These are phyloP conservation scores for Psittacula cyanocephala DNA, from an alignment of 2,113 vertebrate genomes.

Conservation along the genomic window DNA sequence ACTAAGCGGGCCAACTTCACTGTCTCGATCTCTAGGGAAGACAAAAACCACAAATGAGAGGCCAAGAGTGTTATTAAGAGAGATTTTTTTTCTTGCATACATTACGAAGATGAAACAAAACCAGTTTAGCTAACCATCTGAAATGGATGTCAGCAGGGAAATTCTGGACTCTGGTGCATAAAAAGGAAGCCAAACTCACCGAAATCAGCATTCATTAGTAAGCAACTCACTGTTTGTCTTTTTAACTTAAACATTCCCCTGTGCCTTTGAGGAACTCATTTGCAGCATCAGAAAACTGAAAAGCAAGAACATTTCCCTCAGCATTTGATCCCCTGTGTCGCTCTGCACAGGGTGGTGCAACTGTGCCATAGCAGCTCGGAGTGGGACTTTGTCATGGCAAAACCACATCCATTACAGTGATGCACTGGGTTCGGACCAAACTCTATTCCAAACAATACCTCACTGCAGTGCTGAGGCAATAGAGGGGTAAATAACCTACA, in stretches of 20 bases:
- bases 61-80: not conserved
- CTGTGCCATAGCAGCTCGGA: not conserved
- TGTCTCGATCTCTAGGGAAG: constrained; percentile 87
- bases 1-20: constrained; percentile 89
- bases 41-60: constrained; percentile 51
- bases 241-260: constrained; percentile 16
- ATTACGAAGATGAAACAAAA: constrained; percentile 57
- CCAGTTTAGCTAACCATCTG: constrained; percentile 8
- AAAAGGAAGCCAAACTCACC: constrained; percentile 2
- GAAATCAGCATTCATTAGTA: constrained; percentile 27
- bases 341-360: not conserved
- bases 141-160: constrained; percentile 26
- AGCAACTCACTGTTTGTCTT: constrained; percentile 44
- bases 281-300: not conserved
- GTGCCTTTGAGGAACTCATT: constrained; percentile 19
- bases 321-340: not conserved
- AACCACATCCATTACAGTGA: not conserved
- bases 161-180: constrained; percentile 15
- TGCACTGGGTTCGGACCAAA: not conserved
- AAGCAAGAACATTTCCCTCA: not conserved
- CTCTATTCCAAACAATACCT: not conserved
- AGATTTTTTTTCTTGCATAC: not conserved
- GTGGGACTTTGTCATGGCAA: not conserved
- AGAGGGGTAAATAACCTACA: not conserved
- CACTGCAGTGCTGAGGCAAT: not conserved